phyloP scores from a whole-genome alignment of 2,888 invertebrate species.

The Scaptomyza flava region DNA sequence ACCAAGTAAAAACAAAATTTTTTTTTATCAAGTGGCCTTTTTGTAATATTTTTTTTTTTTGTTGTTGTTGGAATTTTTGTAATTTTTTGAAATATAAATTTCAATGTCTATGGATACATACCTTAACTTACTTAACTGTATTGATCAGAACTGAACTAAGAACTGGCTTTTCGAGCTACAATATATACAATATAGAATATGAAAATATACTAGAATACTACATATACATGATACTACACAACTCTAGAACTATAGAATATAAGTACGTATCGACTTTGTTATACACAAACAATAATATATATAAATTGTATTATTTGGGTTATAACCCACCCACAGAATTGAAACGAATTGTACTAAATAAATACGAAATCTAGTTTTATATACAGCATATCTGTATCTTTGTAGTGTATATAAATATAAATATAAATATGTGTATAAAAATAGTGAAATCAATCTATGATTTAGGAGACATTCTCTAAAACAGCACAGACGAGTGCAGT shows the following conservation, averaged over 20 bases:
- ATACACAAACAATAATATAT: constrained; percentile 18
- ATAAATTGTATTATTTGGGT: constrained; percentile 43
- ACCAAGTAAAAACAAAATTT: constrained; percentile 42
- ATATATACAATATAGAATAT: constrained; percentile 5
- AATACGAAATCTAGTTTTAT: constrained; percentile 43
- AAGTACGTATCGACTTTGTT: constrained; percentile 15
- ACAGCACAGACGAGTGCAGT: constrained; percentile 94
- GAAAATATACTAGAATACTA: constrained; percentile 4
- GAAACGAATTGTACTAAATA: constrained; percentile 60
- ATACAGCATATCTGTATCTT: constrained; percentile 35
- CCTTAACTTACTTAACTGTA: constrained; percentile 18
- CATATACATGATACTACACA: constrained; percentile 12
- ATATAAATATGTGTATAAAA: not conserved
- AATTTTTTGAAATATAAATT: constrained; percentile 16
- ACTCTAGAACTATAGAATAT: constrained; percentile 29
- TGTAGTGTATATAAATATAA: not conserved
- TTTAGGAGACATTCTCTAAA: constrained; percentile 86
- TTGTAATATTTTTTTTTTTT: constrained; percentile 7
- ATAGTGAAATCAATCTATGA: too few species aligned
- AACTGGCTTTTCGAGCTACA: constrained; percentile 19
- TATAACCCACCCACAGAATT: constrained; percentile 27
- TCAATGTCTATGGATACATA: constrained; percentile 23
- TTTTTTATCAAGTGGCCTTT: constrained; percentile 28
- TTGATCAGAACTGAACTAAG: constrained; percentile 47
- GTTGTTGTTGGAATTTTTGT: not conserved